Evolutionary conservation across 2,113 vertebrate species (phyloP).

Genomic region (Oncorhynchus tshawytscha): DNA sequence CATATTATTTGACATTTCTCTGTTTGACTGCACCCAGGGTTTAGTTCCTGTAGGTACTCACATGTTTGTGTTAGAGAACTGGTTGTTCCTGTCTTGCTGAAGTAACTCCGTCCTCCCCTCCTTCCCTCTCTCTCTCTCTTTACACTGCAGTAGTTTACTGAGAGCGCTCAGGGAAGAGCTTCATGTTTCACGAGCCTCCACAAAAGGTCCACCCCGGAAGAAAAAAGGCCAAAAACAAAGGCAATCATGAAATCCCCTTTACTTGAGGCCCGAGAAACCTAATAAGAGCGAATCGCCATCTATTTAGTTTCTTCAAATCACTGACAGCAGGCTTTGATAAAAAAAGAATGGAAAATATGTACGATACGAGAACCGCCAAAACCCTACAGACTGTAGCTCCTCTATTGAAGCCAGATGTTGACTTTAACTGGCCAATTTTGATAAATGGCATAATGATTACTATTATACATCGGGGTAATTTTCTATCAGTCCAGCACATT

Average conservation of each 20-base stretch:
- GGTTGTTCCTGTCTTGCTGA: slow-evolving; percentile 25
- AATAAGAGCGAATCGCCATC: slow-evolving; percentile 72
- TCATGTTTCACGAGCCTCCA: slow-evolving; percentile 4
- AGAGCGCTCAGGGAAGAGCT: neutral
- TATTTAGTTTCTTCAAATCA: slow-evolving; percentile 82
- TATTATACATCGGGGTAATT: slow-evolving; percentile 71
- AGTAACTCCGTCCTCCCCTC: neutral
- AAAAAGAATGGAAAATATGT: slow-evolving; percentile 76
- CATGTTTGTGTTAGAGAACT: slow-evolving; percentile 55
- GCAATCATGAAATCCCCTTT: slow-evolving; percentile 66
- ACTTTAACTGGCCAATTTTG: slow-evolving; percentile 76
- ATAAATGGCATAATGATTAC: slow-evolving; percentile 76
- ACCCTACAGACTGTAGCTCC: slow-evolving; percentile 58
- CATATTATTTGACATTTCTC: slow-evolving; percentile 27
- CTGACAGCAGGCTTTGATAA: slow-evolving; percentile 74
- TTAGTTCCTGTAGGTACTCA: slow-evolving; percentile 43
- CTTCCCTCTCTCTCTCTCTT: slow-evolving; percentile 18
- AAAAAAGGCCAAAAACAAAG: slow-evolving; percentile 49
- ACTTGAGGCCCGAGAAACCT: slow-evolving; percentile 65
- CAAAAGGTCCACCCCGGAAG: neutral
- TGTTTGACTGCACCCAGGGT: slow-evolving; percentile 55
- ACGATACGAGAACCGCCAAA: slow-evolving; percentile 75
- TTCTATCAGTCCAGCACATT: slow-evolving; percentile 68
- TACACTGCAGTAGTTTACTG: slow-evolving; percentile 30
- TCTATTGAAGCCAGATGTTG: slow-evolving; percentile 84